Percentiles rank a stretch among this genome's conserved stretches.
Evolutionary conservation across 2,888 invertebrate species (phyloP).

Genomic region (Pollenia labialis): DNA sequence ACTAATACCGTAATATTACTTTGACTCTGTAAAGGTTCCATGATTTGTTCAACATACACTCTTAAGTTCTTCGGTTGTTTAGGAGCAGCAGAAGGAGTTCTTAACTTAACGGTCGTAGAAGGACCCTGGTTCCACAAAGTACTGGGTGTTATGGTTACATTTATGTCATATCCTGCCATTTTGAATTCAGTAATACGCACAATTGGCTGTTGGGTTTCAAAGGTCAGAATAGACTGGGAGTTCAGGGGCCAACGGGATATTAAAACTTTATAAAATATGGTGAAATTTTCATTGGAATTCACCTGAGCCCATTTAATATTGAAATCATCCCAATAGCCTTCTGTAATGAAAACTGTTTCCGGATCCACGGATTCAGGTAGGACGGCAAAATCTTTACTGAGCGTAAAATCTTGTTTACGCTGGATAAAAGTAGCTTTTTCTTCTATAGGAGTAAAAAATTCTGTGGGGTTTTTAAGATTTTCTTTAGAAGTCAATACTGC

Average conservation of each 20-base stretch:
- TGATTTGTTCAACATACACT: conserved; percentile 88
- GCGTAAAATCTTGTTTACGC: conserved; percentile 64
- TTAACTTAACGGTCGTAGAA: conserved; percentile 86
- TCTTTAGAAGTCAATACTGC: conserved; percentile 69
- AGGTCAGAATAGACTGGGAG: conserved; percentile 69
- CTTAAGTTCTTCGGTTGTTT: conserved; percentile 89
- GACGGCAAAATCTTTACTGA: conserved; percentile 85
- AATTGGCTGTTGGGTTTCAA: conserved; percentile 80
- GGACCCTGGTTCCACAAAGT: conserved; percentile 93
- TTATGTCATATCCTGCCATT: conserved; percentile 88
- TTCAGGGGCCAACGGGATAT: conserved; percentile 71
- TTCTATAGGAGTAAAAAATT: conserved; percentile 84
- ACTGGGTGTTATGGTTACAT: conserved; percentile 91
- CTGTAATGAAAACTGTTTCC: conserved; percentile 87
- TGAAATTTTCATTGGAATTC: conserved; percentile 90
- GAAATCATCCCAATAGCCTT: conserved; percentile 91
- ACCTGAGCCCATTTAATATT: conserved; percentile 93
- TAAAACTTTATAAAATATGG: conserved; percentile 88
- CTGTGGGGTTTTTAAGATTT: background rate
- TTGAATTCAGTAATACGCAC: conserved; percentile 82
- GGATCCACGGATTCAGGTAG: conserved; percentile 89
- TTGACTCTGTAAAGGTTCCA: conserved; percentile 79
- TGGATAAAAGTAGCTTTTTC: conserved; percentile 86
- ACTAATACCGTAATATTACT: conserved; percentile 86
- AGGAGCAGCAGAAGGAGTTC: conserved; percentile 93